These are phyloP conservation scores for Monodelphis domestica DNA, from an alignment of 2,797 vertebrate genomes.

Conservation along the genomic window DNA sequence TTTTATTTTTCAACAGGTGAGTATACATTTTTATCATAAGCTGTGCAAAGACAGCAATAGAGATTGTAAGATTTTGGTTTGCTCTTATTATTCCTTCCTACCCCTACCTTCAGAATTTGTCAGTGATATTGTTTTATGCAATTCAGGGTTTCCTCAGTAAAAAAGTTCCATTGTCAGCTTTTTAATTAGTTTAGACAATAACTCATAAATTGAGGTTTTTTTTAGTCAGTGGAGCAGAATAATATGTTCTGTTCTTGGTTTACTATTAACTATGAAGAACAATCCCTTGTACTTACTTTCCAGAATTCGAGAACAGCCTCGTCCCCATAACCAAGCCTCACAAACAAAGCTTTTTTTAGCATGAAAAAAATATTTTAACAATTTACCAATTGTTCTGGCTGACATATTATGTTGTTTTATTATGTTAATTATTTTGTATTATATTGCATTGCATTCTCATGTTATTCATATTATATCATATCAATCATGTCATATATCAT, in stretches of 20 bases:
- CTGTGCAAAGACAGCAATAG: slow-evolving; percentile 1
- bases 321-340: slow-evolving; percentile 21
- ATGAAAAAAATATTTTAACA: slow-evolving; percentile 57
- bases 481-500: background rate
- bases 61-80: slow-evolving; percentile 16
- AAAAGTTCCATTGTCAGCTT: background rate
- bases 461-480: background rate
- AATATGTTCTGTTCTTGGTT: slow-evolving; percentile 46
- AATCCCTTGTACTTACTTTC: slow-evolving; percentile 45
- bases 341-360: slow-evolving; percentile 45
- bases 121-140: slow-evolving; percentile 16
- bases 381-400: slow-evolving; percentile 62
- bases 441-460: background rate
- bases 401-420: background rate
- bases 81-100: slow-evolving; percentile 11
- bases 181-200: slow-evolving; percentile 22
- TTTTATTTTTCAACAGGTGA: slow-evolving; percentile 13
- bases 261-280: slow-evolving; percentile 50
- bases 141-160: background rate
- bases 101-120: background rate
- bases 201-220: slow-evolving; percentile 15
- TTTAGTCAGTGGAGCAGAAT: slow-evolving; percentile 17
- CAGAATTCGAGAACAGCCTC: slow-evolving; percentile 50
- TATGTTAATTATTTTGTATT: background rate
- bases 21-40: slow-evolving; percentile 3